These are phyloP conservation scores for Clarias fuscus DNA, from an alignment of 2,797 vertebrate genomes.

Conservation along the genomic window DNA sequence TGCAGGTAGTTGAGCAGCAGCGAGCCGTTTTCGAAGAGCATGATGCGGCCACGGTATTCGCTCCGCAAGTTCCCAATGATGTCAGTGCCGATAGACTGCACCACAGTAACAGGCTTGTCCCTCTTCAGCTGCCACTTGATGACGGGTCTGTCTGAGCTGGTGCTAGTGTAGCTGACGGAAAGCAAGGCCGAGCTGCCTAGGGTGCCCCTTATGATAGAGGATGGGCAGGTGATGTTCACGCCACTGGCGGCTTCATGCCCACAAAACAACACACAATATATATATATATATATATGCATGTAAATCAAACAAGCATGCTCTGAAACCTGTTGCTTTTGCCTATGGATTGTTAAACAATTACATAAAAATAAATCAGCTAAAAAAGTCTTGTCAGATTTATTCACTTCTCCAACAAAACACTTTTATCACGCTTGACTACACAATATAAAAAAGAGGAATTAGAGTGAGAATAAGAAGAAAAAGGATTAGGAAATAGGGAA, in stretches of 20 bases:
- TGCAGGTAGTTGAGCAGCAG: conserved; percentile 89
- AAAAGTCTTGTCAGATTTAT: background rate
- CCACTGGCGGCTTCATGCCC: conserved; percentile 75
- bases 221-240: conserved; percentile 91
- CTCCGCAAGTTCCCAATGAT: conserved; percentile 92
- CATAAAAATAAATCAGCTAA: background rate
- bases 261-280: conserved; percentile 27
- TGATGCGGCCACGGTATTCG: conserved; percentile 89
- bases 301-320: background rate
- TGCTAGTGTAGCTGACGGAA: conserved; percentile 91
- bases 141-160: conserved; percentile 89
- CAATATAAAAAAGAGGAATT: background rate
- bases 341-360: background rate
- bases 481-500: background rate
- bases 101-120: conserved; percentile 88
- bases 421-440: background rate
- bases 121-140: conserved; percentile 96
- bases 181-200: conserved; percentile 86
- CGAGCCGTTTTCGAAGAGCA: conserved; percentile 90
- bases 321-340: background rate
- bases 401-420: background rate
- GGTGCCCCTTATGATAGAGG: conserved; percentile 82
- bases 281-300: too few species aligned
- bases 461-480: background rate
- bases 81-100: conserved; percentile 92